Evolutionary conservation across 1,140 invertebrate genomes (phyloP), one percentile per base, ranked within the genome.

Genomic region (Vollenhovia emeryi): DNA sequence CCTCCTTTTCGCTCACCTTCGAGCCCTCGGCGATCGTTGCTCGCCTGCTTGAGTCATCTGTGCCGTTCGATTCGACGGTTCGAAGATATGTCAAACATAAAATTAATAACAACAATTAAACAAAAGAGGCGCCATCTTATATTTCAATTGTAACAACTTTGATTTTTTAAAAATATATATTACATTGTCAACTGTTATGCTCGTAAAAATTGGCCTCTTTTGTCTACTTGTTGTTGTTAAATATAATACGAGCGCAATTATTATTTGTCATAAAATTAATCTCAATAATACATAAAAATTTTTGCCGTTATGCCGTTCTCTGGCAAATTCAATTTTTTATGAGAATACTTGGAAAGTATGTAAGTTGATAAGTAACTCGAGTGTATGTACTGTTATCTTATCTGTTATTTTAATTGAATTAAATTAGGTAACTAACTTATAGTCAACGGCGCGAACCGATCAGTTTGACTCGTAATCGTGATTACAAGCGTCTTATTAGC

Each of bases 1-100:
- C 85, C 78, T 82, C 78, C 87, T 78, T 82, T 84, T 78, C 66
- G 76, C 62, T 64, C 68, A 24, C 66, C 78, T 60, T 60, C 52
- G 18, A 36, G 24, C 62, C 27, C 27, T 87, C 62, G 64, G 71
- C 84, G 73, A 87, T 87, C 86, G 36, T 82, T 60, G 64, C 21
- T 64, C 13, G 66, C 24, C 55, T 43, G 45, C n/a, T 50, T 48
- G 55, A 33, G 13, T 85, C 40, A 33, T 57, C 43, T 30, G 33
- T 40, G 4, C 7, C 50, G n/a, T 33, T 71, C 30, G 45, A 27
- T 71, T 75, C 24, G 27, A 43, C 21, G 21, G 0, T 55, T 68
- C 60, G 21, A 50, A 57, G 15, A 50, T 50, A 9, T n/a, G 50
- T 69, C n/a, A 27, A 30, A 13, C 33, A 15, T 62, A 40, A 33